Evolutionary conservation across 2,113 vertebrate genomes (phyloP).

Genomic region (Capra hircus): DNA sequence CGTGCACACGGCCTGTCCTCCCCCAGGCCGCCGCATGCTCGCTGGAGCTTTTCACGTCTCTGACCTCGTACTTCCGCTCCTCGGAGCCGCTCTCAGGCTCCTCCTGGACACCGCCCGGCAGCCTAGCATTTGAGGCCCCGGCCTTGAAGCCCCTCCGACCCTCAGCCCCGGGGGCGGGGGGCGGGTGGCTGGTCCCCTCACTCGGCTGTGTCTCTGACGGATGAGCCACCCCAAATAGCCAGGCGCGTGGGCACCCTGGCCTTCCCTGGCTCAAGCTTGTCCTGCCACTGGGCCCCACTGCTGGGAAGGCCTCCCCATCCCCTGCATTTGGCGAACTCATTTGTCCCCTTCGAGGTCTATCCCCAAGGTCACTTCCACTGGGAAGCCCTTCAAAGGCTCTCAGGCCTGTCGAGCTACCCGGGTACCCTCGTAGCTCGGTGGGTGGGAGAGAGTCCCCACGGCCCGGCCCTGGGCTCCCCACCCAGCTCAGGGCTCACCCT

Average conservation of each 20-base stretch:
- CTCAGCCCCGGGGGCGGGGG: not conserved
- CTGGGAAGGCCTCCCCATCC: constrained; percentile 15
- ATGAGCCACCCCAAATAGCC: constrained; percentile 52
- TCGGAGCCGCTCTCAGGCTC: not conserved
- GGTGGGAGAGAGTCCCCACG: not conserved
- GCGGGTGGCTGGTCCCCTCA: constrained; percentile 49
- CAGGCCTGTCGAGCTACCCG: not conserved
- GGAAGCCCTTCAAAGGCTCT: constrained; percentile 13
- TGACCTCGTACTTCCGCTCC: not conserved
- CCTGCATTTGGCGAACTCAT: constrained; percentile 14
- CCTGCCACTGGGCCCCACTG: not conserved
- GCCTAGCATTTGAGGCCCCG: not conserved
- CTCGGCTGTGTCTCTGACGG: not conserved
- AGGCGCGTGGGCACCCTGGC: not conserved
- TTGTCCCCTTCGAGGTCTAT: constrained; percentile 15
- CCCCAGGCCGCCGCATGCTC: accelerated
- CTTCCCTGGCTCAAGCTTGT: not conserved
- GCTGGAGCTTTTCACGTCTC: not conserved
- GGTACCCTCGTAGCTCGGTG: accelerated
- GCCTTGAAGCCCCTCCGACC: not conserved
- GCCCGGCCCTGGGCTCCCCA: not conserved
- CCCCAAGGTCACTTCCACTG: constrained; percentile 36
- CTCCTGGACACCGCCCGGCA: accelerated
- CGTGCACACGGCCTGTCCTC: not conserved
- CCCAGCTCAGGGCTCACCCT: accelerated